phyloP scores from a whole-genome alignment of 2,113 vertebrate genomes.

The Cyprinus carpio region DNA sequence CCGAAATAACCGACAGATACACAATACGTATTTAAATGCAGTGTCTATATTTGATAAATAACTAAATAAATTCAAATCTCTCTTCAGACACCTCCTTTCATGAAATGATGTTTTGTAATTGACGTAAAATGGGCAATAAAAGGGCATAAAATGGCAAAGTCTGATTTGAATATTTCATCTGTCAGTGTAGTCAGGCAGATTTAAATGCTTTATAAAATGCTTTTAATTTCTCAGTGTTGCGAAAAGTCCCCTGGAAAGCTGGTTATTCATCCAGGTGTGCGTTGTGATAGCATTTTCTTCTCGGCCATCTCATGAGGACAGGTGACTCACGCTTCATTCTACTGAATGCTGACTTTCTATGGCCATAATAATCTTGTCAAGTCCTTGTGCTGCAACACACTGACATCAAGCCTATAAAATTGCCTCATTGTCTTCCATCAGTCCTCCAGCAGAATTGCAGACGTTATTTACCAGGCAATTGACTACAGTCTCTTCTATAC shows the following conservation, averaged over 20 bases:
- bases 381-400: constrained; percentile 43
- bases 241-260: constrained; percentile 11
- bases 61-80: constrained; percentile 45
- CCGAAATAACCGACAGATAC: constrained; percentile 63
- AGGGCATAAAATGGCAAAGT: constrained; percentile 44
- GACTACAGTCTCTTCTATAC: constrained; percentile 36
- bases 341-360: constrained; percentile 49
- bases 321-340: not conserved
- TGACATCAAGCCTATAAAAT: constrained; percentile 38
- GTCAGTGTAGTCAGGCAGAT: constrained; percentile 78
- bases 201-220: constrained; percentile 73
- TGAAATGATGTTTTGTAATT: constrained; percentile 62
- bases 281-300: constrained; percentile 27
- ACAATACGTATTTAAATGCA: constrained; percentile 63
- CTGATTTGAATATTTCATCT: constrained; percentile 25
- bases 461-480: constrained; percentile 77
- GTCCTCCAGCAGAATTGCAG: constrained; percentile 49
- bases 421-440: constrained; percentile 49
- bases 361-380: constrained; percentile 59
- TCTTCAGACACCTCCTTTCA: not conserved
- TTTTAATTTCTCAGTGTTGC: constrained; percentile 50
- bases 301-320: constrained; percentile 31
- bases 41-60: constrained; percentile 65
- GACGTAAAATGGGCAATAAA: constrained; percentile 19
- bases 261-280: constrained; percentile 61